Conservation (phyloP, 1,140 invertebrate genomes). For the Tyrophagus putrescentiae region DNA sequence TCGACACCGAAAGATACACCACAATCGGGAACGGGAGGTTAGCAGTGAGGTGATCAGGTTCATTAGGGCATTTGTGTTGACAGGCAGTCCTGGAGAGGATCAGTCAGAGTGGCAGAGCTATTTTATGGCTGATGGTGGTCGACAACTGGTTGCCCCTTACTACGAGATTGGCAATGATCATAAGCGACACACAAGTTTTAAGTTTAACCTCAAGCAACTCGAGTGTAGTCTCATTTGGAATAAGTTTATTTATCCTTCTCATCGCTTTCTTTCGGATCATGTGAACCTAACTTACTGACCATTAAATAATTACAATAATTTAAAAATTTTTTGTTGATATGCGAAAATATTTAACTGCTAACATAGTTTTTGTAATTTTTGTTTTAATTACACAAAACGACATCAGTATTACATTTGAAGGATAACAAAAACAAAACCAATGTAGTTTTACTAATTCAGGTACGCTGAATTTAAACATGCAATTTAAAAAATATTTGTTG, state of each 20-base stretch:
- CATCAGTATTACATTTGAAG: neutral
- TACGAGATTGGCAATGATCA: conserved; percentile 18
- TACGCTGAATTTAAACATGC: neutral
- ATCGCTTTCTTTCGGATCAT: no score
- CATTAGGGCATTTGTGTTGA: neutral
- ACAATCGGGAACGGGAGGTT: conserved; percentile 14
- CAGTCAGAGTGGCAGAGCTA: conserved; percentile 8
- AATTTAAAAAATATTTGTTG: neutral
- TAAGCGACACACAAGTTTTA: neutral
- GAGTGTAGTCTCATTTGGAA: conserved; percentile 16
- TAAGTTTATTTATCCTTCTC: neutral
- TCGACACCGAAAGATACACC: neutral
- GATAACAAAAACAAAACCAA: neutral
- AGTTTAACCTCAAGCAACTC: conserved; percentile 6
- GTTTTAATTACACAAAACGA: neutral
- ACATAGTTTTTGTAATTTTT: neutral
- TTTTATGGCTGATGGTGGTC: neutral
- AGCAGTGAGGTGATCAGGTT: neutral
- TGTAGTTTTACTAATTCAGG: neutral
- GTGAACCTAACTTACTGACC: no score
- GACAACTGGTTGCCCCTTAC: conserved; percentile 3
- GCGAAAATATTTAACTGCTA: neutral
- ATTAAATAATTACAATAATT: neutral
- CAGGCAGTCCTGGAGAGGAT: neutral
- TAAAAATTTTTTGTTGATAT: neutral